Evolutionary conservation across 2,113 vertebrate species (phyloP).

Genomic region (Muntiacus muntjak): DNA sequence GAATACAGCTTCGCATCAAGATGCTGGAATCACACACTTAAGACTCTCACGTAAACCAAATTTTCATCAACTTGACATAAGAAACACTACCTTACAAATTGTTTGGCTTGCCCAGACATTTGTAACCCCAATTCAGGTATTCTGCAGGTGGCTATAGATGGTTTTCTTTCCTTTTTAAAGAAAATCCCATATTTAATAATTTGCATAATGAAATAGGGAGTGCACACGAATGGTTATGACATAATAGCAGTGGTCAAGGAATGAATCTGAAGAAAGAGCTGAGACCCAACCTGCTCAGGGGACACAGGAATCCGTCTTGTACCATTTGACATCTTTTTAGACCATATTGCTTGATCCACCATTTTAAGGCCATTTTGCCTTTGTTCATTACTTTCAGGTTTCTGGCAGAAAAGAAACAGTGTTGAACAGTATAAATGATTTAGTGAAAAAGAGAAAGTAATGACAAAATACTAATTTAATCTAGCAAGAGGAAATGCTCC

Average conservation of each 20-base stretch:
- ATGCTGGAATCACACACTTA: neutral
- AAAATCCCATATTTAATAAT: neutral
- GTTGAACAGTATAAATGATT: conserved; percentile 2
- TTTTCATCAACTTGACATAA: neutral
- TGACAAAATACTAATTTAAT: neutral
- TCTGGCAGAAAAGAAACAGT: conserved; percentile 77
- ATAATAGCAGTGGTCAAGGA: neutral
- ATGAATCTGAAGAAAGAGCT: neutral
- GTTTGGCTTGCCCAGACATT: neutral
- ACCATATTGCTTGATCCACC: conserved; percentile 99
- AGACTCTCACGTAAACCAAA: neutral
- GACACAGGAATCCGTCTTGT: conserved; percentile 94
- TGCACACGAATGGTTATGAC: neutral
- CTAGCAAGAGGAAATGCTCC: neutral
- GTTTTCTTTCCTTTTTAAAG: neutral
- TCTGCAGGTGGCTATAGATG: neutral
- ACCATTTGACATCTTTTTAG: conserved; percentile 99
- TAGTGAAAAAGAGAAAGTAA: conserved; percentile 20
- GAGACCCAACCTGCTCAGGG: conserved; percentile 90
- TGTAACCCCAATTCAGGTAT: neutral
- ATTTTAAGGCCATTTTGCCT: conserved; percentile 99
- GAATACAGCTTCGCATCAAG: neutral
- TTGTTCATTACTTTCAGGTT: conserved; percentile 96
- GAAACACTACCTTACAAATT: neutral
- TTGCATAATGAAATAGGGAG: neutral